A percentile compares a stretch with the other conserved stretches of the same genome.
Conservation (phyloP, 2,797 vertebrate genomes). For the Momotus momota region DNA sequence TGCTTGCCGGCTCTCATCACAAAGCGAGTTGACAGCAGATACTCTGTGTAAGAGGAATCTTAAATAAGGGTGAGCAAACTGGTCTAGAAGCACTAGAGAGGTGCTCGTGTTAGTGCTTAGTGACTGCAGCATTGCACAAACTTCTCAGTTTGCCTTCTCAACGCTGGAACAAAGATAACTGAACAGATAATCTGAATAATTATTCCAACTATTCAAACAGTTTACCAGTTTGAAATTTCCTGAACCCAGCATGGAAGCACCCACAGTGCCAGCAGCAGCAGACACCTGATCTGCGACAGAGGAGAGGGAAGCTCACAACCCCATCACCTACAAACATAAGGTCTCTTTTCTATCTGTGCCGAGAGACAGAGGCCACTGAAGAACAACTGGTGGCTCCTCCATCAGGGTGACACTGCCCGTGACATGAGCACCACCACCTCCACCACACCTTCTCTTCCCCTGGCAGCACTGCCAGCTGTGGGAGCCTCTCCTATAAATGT, state of each 20-base stretch:
- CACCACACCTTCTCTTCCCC: background rate
- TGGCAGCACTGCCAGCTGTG: background rate
- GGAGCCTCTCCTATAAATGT: background rate
- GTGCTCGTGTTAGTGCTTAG: background rate
- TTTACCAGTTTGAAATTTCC: background rate
- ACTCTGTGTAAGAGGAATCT: background rate
- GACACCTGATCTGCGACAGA: too few relatives aligned
- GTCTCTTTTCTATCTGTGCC: background rate
- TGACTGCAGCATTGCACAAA: background rate
- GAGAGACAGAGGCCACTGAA: background rate
- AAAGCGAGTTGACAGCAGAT: background rate
- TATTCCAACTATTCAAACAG: background rate
- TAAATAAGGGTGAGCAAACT: background rate
- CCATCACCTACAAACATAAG: background rate
- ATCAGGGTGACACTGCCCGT: background rate
- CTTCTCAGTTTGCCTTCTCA: background rate
- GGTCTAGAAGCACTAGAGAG: background rate
- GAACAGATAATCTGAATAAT: background rate
- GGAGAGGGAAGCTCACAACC: background rate
- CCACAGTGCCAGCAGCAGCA: background rate
- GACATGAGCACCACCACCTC: background rate
- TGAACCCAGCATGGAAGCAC: fast-evolving
- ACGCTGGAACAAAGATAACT: background rate
- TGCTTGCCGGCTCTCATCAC: fast-evolving
- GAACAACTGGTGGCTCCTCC: background rate